phyloP scores from a whole-genome alignment of 2,797 vertebrate species.

The Heliangelus exortis region DNA sequence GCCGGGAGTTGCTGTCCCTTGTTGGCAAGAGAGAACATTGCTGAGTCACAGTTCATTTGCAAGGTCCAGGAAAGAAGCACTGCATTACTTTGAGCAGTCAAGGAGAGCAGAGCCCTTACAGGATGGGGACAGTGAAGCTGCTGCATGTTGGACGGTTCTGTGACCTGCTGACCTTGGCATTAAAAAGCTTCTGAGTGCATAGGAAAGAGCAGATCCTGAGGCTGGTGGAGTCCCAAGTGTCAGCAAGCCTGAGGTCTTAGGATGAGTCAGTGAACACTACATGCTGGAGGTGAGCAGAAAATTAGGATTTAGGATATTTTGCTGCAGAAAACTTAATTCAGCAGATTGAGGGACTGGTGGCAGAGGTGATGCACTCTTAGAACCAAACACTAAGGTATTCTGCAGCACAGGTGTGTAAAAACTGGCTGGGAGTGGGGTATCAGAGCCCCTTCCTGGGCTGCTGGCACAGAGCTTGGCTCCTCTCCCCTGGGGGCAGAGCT shows the following conservation, averaged over 20 bases:
- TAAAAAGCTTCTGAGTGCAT: fast-evolving
- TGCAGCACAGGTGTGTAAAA: fast-evolving
- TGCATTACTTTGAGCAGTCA: fast-evolving
- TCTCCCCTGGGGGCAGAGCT: background rate
- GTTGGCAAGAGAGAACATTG: too few species aligned
- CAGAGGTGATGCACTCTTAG: background rate
- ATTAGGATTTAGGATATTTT: background rate
- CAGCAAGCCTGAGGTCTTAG: fast-evolving
- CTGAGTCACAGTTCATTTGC: fast-evolving
- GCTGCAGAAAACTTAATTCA: too few species aligned
- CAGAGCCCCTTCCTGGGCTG: background rate
- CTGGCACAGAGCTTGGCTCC: fast-evolving
- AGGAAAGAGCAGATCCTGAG: fast-evolving
- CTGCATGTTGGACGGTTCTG: fast-evolving
- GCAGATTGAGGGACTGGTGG: too few species aligned
- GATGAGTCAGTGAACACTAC: fast-evolving
- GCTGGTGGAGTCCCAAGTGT: background rate
- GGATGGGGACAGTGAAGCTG: fast-evolving
- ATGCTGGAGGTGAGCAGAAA: background rate
- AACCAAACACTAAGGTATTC: background rate
- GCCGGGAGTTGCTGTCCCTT: background rate
- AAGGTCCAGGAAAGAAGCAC: background rate
- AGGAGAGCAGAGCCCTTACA: fast-evolving
- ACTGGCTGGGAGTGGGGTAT: background rate
- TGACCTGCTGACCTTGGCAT: fast-evolving